Base-by-base conservation (phyloP, 2,888 invertebrate genomes). In the Perdita meconis region DNA sequence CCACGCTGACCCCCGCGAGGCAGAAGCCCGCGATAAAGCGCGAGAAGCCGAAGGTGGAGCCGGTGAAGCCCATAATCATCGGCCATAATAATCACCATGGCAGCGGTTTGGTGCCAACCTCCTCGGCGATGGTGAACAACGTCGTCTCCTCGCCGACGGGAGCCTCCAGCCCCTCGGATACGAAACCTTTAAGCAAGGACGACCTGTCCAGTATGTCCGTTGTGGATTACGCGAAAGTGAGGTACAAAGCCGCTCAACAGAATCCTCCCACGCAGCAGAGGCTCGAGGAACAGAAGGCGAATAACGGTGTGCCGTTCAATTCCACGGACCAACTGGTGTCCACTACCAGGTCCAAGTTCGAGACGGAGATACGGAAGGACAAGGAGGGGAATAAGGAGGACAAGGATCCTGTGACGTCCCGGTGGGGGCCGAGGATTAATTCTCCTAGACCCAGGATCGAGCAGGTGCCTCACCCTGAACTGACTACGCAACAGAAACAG, bases 391-490 rank as follows among this genome's bases (percentile, higher is more conserved):
- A 80, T 63, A 86, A 89, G 72, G 87, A 89, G n/a, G 88, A 90
- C 19, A 84, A 87, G 51, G 87, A 89, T 63, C 80, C 87, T 0
- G 80, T 90, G 2, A 87, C 86, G 3, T 90, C 90, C 1, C 87
- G 89, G 68, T 94, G 94, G 84, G 93, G 93, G 71, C 93, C 93
- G 51, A 84, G 91, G 38, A 86, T 92, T 13, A 91, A 89, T 67
- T 90, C 92, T 0, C 83, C 89, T 0, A 87, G 92, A 51, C 89
- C 91, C 0, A 78, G 92, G 57, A 80, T 90, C 12, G 92, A 92
- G 30, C 93, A 93, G 80, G 95, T 95, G 56, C 95, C 96, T 0
- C 95, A 95, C 92, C 95, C 95, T n/a, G 95, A 95, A 89, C 90
- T 95, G 81, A 95, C 95, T 1, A 93, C 93, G 26, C 94, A 94